Percentiles rank a stretch among this genome's conserved stretches.
Conservation (phyloP, 2,113 vertebrate species). For the Eubucco bourcierii region DNA sequence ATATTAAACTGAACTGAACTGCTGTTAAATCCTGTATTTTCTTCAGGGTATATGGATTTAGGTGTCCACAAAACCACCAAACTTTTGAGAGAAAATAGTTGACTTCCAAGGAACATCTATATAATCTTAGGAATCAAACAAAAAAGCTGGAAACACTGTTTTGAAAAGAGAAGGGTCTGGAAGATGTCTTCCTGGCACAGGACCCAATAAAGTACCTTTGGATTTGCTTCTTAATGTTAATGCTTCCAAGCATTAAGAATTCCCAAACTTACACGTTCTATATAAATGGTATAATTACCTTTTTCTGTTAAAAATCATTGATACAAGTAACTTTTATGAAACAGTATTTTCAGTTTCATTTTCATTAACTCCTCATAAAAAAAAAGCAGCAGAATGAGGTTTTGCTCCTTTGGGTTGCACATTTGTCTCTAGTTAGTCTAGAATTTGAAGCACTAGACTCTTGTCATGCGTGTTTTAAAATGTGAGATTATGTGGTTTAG, state of each 20-base stretch:
- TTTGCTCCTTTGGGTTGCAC: background rate
- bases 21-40: background rate
- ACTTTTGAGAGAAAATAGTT: background rate
- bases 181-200: background rate
- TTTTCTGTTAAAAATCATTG: conserved; percentile 2
- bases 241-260: background rate
- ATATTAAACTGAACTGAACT: background rate
- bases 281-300: background rate
- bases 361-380: background rate
- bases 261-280: too few relatives aligned
- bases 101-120: background rate
- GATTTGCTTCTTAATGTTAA: background rate
- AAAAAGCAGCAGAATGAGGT: background rate
- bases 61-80: background rate
- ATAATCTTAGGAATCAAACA: background rate
- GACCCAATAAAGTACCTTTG: background rate
- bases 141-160: background rate
- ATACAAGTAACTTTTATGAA: background rate
- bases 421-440: background rate
- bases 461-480: background rate
- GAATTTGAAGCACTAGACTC: background rate
- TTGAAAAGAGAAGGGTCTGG: background rate
- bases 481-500: background rate
- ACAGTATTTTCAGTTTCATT: background rate
- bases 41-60: background rate